Base-by-base conservation (phyloP, 2,888 invertebrate species). In the Deilephila porcellus region DNA sequence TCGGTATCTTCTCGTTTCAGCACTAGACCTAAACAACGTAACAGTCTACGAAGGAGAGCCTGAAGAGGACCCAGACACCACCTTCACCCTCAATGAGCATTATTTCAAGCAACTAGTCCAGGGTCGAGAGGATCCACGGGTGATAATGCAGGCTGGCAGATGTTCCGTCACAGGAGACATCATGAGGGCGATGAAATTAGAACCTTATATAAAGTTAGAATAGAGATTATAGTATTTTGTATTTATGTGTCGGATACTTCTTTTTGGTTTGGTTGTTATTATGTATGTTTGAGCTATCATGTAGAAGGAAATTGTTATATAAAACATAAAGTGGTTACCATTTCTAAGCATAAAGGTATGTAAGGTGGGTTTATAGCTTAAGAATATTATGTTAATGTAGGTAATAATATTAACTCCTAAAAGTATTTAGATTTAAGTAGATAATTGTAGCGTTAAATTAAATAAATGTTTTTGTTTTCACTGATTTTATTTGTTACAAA, bases 141-240 rank as follows among this genome's bases (percentile, higher is more conserved):
- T 86, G 74, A 91, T 94, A 77, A 91, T 95, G 87, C 94, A 95
- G 73, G 93, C 95, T 0, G 95, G 95, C 0, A 82, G 92, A 29
- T 95, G 95, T 75, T 94, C 95, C 3, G 94, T 95, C 80, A 95
- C 95, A 0, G 95, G 95, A 3, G 94, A 95, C 81, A 89, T 95
- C 82, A 95, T 94, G 95, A 84, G 94, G 59, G 95, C 94, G 4
- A 95, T 95, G 95, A 90, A 94, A 81, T 88, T 95, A 75, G 95
- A 95, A 83, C 94, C 94, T 60, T 94, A 93, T 82, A 91, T 94
- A 63, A 92, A 89, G 74, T 73, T 93, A 14, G 87, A 87, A 71
- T 91, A 90, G 76, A 63, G 59, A 71, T 29, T 52, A 71, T 14
- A 32, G 20, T 72, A 20, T 4, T 11, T 60, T 64, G 17, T 72